Percentiles rank a stretch among this genome's conserved stretches.
Evolutionary conservation across 2,888 invertebrate genomes (phyloP).

Genomic region (Hirtodrosophila histrioides): DNA sequence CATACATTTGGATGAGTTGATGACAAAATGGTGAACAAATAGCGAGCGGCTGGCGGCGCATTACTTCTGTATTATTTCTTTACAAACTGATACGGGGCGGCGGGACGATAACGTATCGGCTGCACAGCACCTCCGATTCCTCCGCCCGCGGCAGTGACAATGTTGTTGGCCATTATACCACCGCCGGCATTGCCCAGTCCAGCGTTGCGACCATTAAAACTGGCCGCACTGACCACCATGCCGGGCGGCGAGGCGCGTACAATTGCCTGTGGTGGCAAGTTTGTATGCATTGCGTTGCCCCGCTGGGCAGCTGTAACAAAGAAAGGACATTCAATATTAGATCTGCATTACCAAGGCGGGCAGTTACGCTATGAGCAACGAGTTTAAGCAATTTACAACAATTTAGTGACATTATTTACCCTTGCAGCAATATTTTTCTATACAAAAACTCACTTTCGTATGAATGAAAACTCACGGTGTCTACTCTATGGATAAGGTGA

Average conservation of each 20-base stretch:
- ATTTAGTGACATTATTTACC: no score
- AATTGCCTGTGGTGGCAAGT: conserved; percentile 80
- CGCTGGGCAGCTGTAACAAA: conserved; percentile 73
- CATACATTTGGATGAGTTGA: conserved; percentile 51
- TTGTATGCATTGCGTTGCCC: conserved; percentile 80
- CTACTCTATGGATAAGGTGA: no score
- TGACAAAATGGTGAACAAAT: conserved; percentile 68
- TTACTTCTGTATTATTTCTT: conserved; percentile 81
- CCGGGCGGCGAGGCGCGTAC: conserved; percentile 80
- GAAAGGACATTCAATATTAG: not conserved
- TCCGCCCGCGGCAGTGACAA: conserved; percentile 68
- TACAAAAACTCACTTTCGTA: no score
- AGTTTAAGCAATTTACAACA: no score
- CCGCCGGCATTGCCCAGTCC: conserved; percentile 74
- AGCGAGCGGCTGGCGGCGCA: conserved; percentile 69
- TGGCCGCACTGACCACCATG: conserved; percentile 79
- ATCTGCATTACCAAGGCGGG: no score
- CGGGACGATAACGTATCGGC: conserved; percentile 78
- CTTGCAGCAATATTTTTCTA: no score
- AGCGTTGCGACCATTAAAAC: conserved; percentile 80
- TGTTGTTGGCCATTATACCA: conserved; percentile 71
- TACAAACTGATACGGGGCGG: conserved; percentile 81
- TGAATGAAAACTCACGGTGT: no score
- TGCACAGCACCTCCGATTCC: conserved; percentile 71
- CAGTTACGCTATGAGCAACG: no score